Percentiles rank a stretch among this genome's conserved stretches.
These are phyloP conservation scores for Anguilla japonica DNA, from an alignment of 2,113 vertebrate genomes.

Conservation along the genomic window DNA sequence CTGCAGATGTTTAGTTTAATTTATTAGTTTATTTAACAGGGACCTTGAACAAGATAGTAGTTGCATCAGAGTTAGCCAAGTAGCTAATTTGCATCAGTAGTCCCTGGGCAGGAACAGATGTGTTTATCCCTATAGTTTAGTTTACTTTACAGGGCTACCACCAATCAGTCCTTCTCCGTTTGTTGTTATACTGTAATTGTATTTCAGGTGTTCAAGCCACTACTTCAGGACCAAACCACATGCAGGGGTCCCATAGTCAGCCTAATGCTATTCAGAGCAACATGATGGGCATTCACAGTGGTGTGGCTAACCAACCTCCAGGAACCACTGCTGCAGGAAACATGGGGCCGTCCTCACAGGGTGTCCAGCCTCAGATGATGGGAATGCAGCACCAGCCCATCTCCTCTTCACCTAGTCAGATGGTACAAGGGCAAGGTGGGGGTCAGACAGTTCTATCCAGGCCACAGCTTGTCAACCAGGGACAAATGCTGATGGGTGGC, in stretches of 20 bases:
- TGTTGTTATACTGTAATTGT: slow-evolving; percentile 21
- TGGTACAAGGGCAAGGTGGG: slow-evolving; percentile 78
- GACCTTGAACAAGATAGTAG: no score
- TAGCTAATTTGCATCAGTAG: no score
- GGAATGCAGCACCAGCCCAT: slow-evolving; percentile 94
- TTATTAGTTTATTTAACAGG: no score
- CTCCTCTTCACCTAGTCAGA: slow-evolving; percentile 89
- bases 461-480: slow-evolving; percentile 76
- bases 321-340: slow-evolving; percentile 78
- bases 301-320: slow-evolving; percentile 78
- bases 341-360: slow-evolving; percentile 85
- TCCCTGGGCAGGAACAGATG: no score
- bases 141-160: not conserved
- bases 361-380: slow-evolving; percentile 89
- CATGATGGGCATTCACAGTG: slow-evolving; percentile 88
- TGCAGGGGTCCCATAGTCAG: slow-evolving; percentile 81
- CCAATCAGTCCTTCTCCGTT: not conserved
- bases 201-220: slow-evolving; percentile 80
- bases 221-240: slow-evolving; percentile 81
- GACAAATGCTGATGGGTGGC: slow-evolving; percentile 76
- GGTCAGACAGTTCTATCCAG: slow-evolving; percentile 93
- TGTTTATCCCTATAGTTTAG: not conserved
- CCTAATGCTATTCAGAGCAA: slow-evolving; percentile 82
- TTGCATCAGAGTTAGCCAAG: no score
- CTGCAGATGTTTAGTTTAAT: no score